Base-by-base conservation (phyloP, 2,888 invertebrate genomes). In the Phaonia tiefii region DNA sequence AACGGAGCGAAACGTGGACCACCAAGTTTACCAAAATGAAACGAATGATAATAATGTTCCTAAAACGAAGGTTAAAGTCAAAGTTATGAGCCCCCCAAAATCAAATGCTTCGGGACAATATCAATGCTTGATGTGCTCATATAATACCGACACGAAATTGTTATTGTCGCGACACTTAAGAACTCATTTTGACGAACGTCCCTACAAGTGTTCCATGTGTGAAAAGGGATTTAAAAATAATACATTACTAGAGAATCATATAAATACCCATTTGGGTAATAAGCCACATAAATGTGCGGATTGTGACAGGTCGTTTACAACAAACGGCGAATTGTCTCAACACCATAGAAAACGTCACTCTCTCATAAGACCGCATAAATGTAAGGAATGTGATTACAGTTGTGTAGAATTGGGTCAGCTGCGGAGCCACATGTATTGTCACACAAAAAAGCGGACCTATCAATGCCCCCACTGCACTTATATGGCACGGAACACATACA, bases 401-500 rank as follows among this genome's bases (percentile, higher is more conserved):
- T 97, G 97, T 82, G 99, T 99, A 0, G 99, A 99, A 90, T 91
- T 98, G 84, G 98, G 98, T 79, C 99, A 99, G 92, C 92, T 99
- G 85, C 96, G 98, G 80, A 93, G 99, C 10, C 99, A 99, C 88
- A 96, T 98, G 89, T 93, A 98, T 60, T 98, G 98, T 88, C 97
- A 99, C 89, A 98, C 98, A 0, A 98, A 90, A 25, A 89, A 91
- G 74, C 86, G 91, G 0, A 90, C 90, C 0, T 91, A 90, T 67
- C 92, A 97, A 94, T 99, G 99, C 89, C 96, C 97, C 0, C 97
- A 98, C 90, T 99, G 99, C 92, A 97, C 98, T 0, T 99, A 99
- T 89, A 98, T 99, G 46, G 98, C 98, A 78, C 98, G 98, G 3
- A 99, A 99, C 91, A 98, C 98, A 31, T 99, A 99, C 91, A 99